Conservation (phyloP, 2,888 invertebrate genomes). For the Cinara cedri region DNA sequence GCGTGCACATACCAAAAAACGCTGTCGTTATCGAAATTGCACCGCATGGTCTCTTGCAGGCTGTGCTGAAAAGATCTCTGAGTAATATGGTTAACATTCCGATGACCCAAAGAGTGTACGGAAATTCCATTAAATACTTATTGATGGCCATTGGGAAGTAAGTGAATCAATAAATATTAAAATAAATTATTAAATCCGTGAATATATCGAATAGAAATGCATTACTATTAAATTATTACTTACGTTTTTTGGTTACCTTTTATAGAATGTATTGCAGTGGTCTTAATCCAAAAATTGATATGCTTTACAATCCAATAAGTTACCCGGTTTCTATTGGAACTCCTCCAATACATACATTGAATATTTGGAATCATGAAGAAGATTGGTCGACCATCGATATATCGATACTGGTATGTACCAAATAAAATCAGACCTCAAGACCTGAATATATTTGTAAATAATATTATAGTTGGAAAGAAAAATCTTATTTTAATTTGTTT, state of each 20-base stretch:
- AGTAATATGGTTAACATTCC: constrained; percentile 69
- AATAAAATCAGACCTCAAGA: too few species aligned
- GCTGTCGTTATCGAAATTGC: constrained; percentile 87
- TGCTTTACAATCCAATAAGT: constrained; percentile 75
- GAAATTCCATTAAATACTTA: constrained; percentile 66
- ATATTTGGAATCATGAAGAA: constrained; percentile 69
- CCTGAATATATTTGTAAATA: too few species aligned
- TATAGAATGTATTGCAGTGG: constrained; percentile 74
- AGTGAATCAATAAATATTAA: too few species aligned
- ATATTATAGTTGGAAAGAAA: too few species aligned
- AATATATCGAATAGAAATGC: not conserved
- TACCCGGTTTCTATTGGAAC: constrained; percentile 84
- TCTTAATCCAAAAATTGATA: constrained; percentile 74
- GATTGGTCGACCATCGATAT: constrained; percentile 63
- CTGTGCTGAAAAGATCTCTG: constrained; percentile 72
- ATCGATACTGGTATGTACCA: not conserved
- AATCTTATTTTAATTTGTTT: too few species aligned
- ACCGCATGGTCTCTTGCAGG: constrained; percentile 86
- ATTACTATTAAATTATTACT: too few species aligned
- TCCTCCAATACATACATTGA: constrained; percentile 66
- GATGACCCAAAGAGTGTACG: constrained; percentile 71
- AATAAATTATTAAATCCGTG: too few species aligned
- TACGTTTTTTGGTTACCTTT: not conserved
- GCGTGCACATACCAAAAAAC: constrained; percentile 77
- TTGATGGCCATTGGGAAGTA: constrained; percentile 72